Base-by-base conservation (phyloP, 1,140 invertebrate species). In the Philaenus spumarius region DNA sequence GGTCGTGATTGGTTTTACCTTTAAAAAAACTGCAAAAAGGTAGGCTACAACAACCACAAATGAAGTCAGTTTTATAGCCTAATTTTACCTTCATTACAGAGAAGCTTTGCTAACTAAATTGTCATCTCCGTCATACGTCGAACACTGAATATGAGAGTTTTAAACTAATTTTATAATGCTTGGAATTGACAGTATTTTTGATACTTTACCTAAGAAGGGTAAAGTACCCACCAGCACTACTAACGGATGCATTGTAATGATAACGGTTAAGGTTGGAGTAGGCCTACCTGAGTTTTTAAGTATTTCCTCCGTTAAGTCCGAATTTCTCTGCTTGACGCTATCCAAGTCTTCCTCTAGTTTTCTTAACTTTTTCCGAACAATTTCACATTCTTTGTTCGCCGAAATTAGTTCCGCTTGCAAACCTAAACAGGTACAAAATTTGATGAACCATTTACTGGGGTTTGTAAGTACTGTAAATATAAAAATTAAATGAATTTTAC, bases 331-430 rank as follows among this genome's bases (percentile, higher is more conserved):
- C 56, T 73, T 73, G 55, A 74, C 70, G 23, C 64, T 66, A 2
- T 74, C 66, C 26, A 81, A 69, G 58, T 82, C 80, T 54, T 75
- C 75, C 66, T 81, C 77, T 30, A 81, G 68, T 53, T 74, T 69
- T 61, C 74, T 75, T 11, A 82, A 71, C 61, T 73, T 76, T 50
- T 74, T 72, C 42, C 76, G 69, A 37, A 78, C 74, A 55, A 68
- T 71, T 30, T 80, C 79, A 53, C 76, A 74, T 67, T 82, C 80
- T 62, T 79, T 79, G 47, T 78, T 70, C 3, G 79, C 77, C 9
- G 77, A 74, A 61, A 69, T 70, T 15, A 82, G 66, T 71, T 82
- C 80, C 2, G 75, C 69, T 66, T 81, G 75, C 17, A 80, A 68
- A 63, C 79, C 80, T 82, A 64, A 22, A 55, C 22, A 34, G 22